phyloP scores from a whole-genome alignment of 2,888 invertebrate species.

The Agonopterix alstromeriana region DNA sequence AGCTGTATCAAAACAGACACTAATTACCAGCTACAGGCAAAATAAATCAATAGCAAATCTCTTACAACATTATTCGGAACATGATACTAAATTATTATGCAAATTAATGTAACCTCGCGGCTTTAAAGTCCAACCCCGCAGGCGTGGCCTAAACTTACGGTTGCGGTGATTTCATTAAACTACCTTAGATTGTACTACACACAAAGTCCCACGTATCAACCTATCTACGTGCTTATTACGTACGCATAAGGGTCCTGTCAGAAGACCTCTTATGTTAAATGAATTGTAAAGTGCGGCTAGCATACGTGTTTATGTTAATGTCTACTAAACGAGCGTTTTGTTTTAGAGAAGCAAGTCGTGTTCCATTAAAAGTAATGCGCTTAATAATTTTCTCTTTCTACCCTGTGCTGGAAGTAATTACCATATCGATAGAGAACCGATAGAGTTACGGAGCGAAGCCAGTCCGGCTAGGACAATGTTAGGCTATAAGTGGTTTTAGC shows the following conservation, averaged over 20 bases:
- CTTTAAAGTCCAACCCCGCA: not conserved
- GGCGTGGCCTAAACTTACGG: constrained; percentile 17
- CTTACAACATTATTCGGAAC: too few species aligned
- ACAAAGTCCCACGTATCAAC: too few species aligned
- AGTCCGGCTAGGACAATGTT: too few species aligned
- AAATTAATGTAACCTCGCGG: constrained; percentile 1
- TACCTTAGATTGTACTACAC: constrained; percentile 1
- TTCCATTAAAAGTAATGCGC: constrained; percentile 35
- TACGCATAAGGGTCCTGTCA: too few species aligned
- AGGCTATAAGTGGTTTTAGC: too few species aligned
- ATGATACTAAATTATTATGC: constrained; percentile 1
- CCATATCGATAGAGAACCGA: constrained; percentile 16
- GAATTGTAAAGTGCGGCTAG: constrained; percentile 7
- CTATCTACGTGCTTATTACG: too few species aligned
- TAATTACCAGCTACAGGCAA: too few species aligned
- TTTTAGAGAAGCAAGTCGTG: constrained; percentile 19
- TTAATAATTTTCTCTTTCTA: constrained; percentile 2
- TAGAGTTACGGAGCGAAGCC: not conserved
- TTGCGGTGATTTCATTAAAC: constrained; percentile 20
- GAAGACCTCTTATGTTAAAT: too few species aligned
- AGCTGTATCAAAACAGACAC: too few species aligned
- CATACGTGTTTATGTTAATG: constrained; percentile 25
- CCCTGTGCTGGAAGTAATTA: constrained; percentile 10
- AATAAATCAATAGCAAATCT: too few species aligned
- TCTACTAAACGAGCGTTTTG: constrained; percentile 19